These are phyloP conservation scores for Amphiprion ocellaris DNA, from an alignment of 2,113 vertebrate species.

Conservation along the genomic window DNA sequence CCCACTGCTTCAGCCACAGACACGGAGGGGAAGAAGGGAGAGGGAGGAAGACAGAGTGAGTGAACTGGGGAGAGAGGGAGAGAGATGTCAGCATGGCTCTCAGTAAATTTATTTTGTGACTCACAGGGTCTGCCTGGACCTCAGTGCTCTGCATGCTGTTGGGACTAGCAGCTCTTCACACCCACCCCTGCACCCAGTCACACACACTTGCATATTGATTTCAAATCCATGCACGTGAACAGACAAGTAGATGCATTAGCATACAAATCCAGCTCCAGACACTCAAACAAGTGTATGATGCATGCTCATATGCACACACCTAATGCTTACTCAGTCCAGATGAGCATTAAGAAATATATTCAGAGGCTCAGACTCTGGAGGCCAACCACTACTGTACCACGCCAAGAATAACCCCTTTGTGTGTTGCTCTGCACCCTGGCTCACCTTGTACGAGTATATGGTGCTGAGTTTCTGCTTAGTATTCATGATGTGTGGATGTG, in stretches of 20 bases:
- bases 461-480: constrained; percentile 61
- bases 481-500: constrained; percentile 58
- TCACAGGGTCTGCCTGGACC: constrained; percentile 82
- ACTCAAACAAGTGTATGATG: not conserved
- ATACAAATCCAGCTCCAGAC: constrained; percentile 12
- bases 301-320: constrained; percentile 12
- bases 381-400: constrained; percentile 59
- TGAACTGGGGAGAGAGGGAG: constrained; percentile 27
- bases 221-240: constrained; percentile 8
- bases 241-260: constrained; percentile 5
- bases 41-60: constrained; percentile 48
- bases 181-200: constrained; percentile 30
- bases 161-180: constrained; percentile 43
- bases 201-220: constrained; percentile 43
- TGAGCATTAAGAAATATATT: constrained; percentile 56
- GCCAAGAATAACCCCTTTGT: constrained; percentile 77
- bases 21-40: constrained; percentile 28
- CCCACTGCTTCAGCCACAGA: constrained; percentile 56
- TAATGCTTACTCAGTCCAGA: constrained; percentile 49
- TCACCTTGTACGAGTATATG: constrained; percentile 72
- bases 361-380: constrained; percentile 16
- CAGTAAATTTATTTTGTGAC: constrained; percentile 71
- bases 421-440: constrained; percentile 73
- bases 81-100: constrained; percentile 55
- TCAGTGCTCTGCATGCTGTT: constrained; percentile 73